Evolutionary conservation across 2,888 invertebrate genomes (phyloP), one percentile per base, ranked within the genome.

Genomic region (Monoplex corrugatus): DNA sequence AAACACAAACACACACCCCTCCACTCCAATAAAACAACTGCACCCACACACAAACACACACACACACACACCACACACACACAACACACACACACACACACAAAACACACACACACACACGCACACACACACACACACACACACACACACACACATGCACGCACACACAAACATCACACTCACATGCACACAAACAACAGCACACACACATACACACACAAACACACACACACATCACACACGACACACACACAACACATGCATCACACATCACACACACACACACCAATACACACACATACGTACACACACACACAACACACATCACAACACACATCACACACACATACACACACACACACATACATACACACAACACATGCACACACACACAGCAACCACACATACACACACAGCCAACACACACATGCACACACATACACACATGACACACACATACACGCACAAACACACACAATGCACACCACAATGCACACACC

Each of bases 51-150:
- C 57, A 2, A 1, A 57, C 10, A 57, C 57, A 57, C 57, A 57
- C 57, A 57, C 57, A 57, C 57, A 57, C 57, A 57, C 57, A 57
- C 57, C 57, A 57, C 57, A 57, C 57, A 57, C 57, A 57, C 57
- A 57, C 57, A 57, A n/a, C 57, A 57, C 57, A 57, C 57, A 57
- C 57, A 57, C 57, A 57, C 57, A 57, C 57, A 57, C 57, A 57
- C 57, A 57, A n/a, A n/a, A n/a, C 57, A 57, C 57, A 57, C 50
- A 50, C 50, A 50, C 50, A 50, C 50, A 50, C 50, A 50, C 19
- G 50, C 50, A 50, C 50, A 50, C 50, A 50, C 19, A 19, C 50
- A 50, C 50, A 50, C 50, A 19, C 50, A 50, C 50, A 50, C 50
- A 50, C 50, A 50, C 8, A 50, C 50, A 50, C 50, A 50, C 50